Percentiles rank a stretch among this genome's conserved stretches.
Evolutionary conservation across 2,888 invertebrate genomes (phyloP).

Genomic region (Drosophila stalkeri): DNA sequence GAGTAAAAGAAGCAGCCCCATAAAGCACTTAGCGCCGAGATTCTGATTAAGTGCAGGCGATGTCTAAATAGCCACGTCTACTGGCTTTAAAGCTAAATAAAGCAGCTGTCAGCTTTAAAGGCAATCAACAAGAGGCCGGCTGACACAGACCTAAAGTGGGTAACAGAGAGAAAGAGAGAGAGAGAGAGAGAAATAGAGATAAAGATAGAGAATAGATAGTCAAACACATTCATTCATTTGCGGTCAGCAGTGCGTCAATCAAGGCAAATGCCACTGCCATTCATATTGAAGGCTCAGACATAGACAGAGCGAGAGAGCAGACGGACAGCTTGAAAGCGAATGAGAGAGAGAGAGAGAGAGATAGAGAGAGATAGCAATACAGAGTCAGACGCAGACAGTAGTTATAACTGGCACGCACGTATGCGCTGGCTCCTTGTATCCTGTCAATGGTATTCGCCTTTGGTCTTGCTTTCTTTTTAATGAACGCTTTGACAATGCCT

Average conservation of each 20-base stretch:
- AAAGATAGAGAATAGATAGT: conserved; percentile 1
- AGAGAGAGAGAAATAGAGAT: conserved; percentile 3
- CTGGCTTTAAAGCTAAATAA: conserved; percentile 49
- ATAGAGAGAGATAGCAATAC: not conserved
- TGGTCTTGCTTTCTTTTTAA: conserved; percentile 62
- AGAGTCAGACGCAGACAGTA: conserved; percentile 16
- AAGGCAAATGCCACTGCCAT: conserved; percentile 64
- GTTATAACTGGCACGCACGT: conserved; percentile 41
- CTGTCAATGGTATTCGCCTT: conserved; percentile 43
- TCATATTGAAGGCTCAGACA: conserved; percentile 41
- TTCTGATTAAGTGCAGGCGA: conserved; percentile 74
- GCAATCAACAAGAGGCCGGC: conserved; percentile 44
- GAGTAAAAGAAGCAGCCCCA: conserved; percentile 43
- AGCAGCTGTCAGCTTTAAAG: conserved; percentile 48
- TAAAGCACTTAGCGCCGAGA: conserved; percentile 76
- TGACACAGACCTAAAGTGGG: not conserved
- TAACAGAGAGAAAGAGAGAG: not conserved
- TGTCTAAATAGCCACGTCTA: not conserved
- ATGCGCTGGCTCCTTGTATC: conserved; percentile 43
- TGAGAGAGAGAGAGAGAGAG: not conserved
- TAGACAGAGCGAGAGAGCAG: conserved; percentile 3
- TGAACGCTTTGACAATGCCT: conserved; percentile 79
- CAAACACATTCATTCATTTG: conserved; percentile 53
- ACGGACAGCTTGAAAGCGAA: conserved; percentile 5
- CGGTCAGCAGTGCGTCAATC: conserved; percentile 77